Conservation (phyloP, 2,797 vertebrate species). For the Percopsis omiscomaycus region DNA sequence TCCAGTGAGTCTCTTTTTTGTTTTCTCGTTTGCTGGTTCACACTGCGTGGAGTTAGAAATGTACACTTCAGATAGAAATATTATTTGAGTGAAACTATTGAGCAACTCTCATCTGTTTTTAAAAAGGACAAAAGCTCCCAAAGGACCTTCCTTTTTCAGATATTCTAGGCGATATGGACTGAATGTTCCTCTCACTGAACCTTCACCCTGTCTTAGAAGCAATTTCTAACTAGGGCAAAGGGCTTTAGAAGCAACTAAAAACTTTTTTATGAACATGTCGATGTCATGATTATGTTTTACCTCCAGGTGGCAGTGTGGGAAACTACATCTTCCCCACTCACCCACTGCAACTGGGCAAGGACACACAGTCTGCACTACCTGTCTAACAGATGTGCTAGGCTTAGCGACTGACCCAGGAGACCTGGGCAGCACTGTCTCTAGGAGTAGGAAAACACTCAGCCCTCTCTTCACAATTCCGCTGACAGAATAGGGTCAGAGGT, state of each 20-base stretch:
- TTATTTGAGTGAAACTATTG: conserved; percentile 27
- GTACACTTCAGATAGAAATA: conserved; percentile 1
- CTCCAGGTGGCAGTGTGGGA: conserved; percentile 65
- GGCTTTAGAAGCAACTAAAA: conserved; percentile 18
- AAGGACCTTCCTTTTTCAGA: conserved; percentile 29
- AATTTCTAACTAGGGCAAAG: conserved; percentile 58
- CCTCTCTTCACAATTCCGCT: conserved; percentile 42
- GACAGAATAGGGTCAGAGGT: conserved; percentile 70
- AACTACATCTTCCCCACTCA: conserved; percentile 10
- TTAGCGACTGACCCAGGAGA: conserved; percentile 64
- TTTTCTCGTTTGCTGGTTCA: background rate
- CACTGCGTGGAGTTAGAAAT: background rate
- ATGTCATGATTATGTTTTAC: conserved; percentile 1
- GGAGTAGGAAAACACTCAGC: conserved; percentile 40
- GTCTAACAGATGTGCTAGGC: conserved; percentile 43
- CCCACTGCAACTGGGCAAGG: conserved; percentile 4
- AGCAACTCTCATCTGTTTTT: conserved; percentile 12
- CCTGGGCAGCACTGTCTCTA: conserved; percentile 56
- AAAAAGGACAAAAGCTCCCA: conserved; percentile 8
- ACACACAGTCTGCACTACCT: background rate
- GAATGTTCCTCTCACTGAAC: conserved; percentile 42
- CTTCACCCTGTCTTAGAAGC: conserved; percentile 30
- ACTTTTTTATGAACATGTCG: background rate
- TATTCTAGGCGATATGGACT: conserved; percentile 30
- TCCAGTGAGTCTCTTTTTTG: background rate